Base-by-base conservation (phyloP, 2,113 vertebrate species). In the Dipodomys merriami region DNA sequence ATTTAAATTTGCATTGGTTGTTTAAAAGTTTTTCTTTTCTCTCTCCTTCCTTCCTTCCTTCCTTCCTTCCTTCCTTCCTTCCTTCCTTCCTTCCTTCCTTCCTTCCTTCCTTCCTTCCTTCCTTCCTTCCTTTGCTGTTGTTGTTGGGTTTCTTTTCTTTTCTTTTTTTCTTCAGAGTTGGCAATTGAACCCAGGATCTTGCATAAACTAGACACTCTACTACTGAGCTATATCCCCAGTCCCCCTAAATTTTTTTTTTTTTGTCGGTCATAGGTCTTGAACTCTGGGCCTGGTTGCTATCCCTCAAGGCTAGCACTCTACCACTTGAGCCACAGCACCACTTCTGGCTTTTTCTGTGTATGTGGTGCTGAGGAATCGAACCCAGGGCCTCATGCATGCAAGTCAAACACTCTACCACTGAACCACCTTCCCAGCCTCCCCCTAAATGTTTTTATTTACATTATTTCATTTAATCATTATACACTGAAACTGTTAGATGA, bases 1-100 rank as follows among this genome's bases (percentile, higher is more conserved):
- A 12, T 68, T 83, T 72, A 91, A 88, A 33, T 83, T 94, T 83
- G 5, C 27, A 74, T 73, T 87, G 73, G 67, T 29, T 80, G 25
- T 91, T 86, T 29, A 79, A 65, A 91, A 83, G 68, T 39, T 39
- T 39, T 39, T 39, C 39, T 39, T 39, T 39, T 39, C 39, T 39
- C 39, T 39, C 39, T 39, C 39, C 5, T 6, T 39, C 39, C 39
- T 39, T 39, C 39, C 39, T 39, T 39, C 35, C 35, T 39, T 39
- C 35, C 35, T 39, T 39, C 35, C 35, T 39, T 39, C 35, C 35
- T 35, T 3, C 35, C 35, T 35, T 35, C 35, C 35, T 35, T 35
- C 35, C 35, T 35, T 35, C 35, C 35, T 35, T 35, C 35, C 35
- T 35, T 35, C 35, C 35, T 39, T 39, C 35, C 35, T 39, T 39